Conservation (phyloP, 1,140 invertebrate genomes). For the Zaprionus ghesquierei region DNA sequence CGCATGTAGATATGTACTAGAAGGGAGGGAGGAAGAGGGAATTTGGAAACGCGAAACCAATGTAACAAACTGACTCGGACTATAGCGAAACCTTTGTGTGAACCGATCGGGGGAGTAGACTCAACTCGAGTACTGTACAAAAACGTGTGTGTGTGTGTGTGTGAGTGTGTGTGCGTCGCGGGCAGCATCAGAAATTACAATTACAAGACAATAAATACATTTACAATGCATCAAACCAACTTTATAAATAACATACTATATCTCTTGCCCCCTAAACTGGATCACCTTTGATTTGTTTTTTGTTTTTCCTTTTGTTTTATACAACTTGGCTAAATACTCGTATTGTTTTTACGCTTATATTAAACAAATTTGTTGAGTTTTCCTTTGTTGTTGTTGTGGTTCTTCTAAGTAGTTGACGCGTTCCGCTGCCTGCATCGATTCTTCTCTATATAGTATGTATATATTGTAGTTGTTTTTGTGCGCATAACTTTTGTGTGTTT, state of each 20-base stretch:
- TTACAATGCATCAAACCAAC: slow-evolving; percentile 69
- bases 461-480: slow-evolving; percentile 57
- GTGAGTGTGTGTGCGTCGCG: not conserved
- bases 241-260: slow-evolving; percentile 59
- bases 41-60: slow-evolving; percentile 23
- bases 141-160: not conserved
- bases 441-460: not conserved
- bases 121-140: slow-evolving; percentile 13
- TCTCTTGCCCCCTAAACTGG: slow-evolving; percentile 47
- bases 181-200: slow-evolving; percentile 5
- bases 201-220: slow-evolving; percentile 52
- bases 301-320: slow-evolving; percentile 16
- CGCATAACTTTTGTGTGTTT: slow-evolving; percentile 66
- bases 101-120: not conserved
- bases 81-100: slow-evolving; percentile 40
- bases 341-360: slow-evolving; percentile 38
- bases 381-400: slow-evolving; percentile 9
- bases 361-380: slow-evolving; percentile 55
- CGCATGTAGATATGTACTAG: not conserved
- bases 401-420: not conserved
- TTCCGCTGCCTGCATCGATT: not conserved
- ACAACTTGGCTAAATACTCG: slow-evolving; percentile 32
- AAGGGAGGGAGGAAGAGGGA: not conserved
- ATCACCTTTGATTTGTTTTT: slow-evolving; percentile 63
- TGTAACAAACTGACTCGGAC: slow-evolving; percentile 14